Base-by-base conservation (phyloP, 2,888 invertebrate genomes). In the Acrobasis suavella region DNA sequence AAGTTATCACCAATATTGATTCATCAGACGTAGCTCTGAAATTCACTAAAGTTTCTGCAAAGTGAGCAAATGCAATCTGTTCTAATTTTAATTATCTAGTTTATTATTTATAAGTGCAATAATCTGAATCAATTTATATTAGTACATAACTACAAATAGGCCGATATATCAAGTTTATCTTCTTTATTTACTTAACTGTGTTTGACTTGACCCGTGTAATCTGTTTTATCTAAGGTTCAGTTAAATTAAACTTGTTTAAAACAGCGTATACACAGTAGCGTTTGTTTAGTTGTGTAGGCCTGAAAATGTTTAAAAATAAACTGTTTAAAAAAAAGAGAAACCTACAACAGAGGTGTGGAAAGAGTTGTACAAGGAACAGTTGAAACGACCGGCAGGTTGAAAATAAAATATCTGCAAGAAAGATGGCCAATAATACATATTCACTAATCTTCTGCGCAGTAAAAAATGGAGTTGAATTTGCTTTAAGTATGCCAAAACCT, bases 341-440 rank as follows among this genome's bases (percentile, higher is more conserved):
- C 56, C 42, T 58, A 58, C 49, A 22, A 16, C 54, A 54, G 54
- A 39, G 55, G 55, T 55, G 55, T 55, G 15, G 16, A 55, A 55
- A 55, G 55, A 55, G 39, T 55, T 55, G 39, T 16, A 15, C 22
- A 38, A 55, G 15, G 38, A 55, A 42, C 8, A n/a, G 58, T 46
- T 14, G 22, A 58, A 55, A 39, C 0, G 54, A 0, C n/a, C 38
- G 38, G 38, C 52, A 2, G 9, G 55, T 50, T 50, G 50, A 62
- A 63, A 50, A 64, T 61, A 58, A 60, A 63, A 63, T 46, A 10
- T n/a, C 14, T n/a, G 46, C 46, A 46, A 46, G 46, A 46, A 46
- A 46, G 14, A 46, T n/a, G n/a, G 46, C 46, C 46, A 46, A 46
- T 46, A 46, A 22, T 22, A 22, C 3, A 1, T 22, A 22, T 22